phyloP scores from a whole-genome alignment of 2,113 vertebrate species.

The Regulus satrapa region DNA sequence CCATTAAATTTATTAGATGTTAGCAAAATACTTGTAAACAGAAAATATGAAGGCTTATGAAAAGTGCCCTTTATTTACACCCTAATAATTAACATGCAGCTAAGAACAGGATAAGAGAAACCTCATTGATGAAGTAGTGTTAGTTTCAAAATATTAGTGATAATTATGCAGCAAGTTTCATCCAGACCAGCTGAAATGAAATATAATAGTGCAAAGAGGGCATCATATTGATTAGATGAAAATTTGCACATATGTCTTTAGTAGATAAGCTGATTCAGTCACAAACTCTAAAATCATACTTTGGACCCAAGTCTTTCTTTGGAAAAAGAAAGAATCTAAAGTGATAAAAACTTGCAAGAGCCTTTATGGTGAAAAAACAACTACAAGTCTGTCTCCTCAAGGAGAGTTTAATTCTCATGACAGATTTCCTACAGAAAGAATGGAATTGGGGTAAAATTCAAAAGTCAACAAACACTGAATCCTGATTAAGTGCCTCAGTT shows the following conservation, averaged over 20 bases:
- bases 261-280: neutral
- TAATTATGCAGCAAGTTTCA: constrained; percentile 38
- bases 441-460: neutral
- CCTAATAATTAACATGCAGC: constrained; percentile 59
- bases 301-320: too few relatives aligned
- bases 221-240: neutral
- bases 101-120: constrained; percentile 37
- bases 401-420: neutral
- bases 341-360: neutral
- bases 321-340: constrained; percentile 17
- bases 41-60: constrained; percentile 69
- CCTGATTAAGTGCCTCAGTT: neutral
- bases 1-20: constrained; percentile 69
- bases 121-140: constrained; percentile 56
- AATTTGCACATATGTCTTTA: neutral
- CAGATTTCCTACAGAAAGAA: neutral
- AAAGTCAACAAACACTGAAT: neutral
- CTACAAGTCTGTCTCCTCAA: neutral
- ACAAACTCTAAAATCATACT: constrained; percentile 21
- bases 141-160: constrained; percentile 10
- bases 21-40: constrained; percentile 71
- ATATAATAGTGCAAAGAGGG: constrained; percentile 11
- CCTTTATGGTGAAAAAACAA: neutral
- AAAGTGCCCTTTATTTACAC: constrained; percentile 59
- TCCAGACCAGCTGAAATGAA: constrained; percentile 40